Evolutionary conservation across 2,113 vertebrate species (phyloP).

Genomic region (Ahaetulla prasina): DNA sequence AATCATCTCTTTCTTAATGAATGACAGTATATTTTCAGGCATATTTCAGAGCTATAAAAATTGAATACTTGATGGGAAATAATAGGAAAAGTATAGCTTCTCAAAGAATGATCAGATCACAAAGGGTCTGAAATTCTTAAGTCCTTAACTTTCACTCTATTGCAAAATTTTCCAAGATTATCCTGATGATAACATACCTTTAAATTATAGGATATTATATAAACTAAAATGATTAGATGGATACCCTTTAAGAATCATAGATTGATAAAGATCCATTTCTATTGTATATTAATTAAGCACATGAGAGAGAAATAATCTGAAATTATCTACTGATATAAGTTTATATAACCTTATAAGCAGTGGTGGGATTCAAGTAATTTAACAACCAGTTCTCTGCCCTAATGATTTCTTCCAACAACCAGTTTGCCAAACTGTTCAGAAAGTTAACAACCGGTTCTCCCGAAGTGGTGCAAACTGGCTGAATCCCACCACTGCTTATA

Average conservation of each 20-base stretch:
- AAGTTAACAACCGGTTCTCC: no score
- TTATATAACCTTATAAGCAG: background rate
- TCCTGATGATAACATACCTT: background rate
- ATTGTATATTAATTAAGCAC: background rate
- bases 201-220: background rate
- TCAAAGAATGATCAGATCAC: background rate
- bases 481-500: no score
- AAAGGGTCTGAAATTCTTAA: background rate
- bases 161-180: background rate
- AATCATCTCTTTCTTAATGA: background rate
- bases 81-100: background rate
- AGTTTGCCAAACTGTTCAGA: no score
- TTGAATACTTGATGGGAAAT: background rate
- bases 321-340: background rate
- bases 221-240: background rate
- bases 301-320: background rate
- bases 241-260: background rate
- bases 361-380: no score
- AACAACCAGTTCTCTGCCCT: no score
- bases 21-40: rapidly evolving
- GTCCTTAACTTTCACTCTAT: background rate
- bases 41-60: rapidly evolving
- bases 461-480: no score
- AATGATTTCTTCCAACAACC: no score
- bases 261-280: background rate